phyloP scores from a whole-genome alignment of 2,888 invertebrate genomes.

The Lottia gigantea region DNA sequence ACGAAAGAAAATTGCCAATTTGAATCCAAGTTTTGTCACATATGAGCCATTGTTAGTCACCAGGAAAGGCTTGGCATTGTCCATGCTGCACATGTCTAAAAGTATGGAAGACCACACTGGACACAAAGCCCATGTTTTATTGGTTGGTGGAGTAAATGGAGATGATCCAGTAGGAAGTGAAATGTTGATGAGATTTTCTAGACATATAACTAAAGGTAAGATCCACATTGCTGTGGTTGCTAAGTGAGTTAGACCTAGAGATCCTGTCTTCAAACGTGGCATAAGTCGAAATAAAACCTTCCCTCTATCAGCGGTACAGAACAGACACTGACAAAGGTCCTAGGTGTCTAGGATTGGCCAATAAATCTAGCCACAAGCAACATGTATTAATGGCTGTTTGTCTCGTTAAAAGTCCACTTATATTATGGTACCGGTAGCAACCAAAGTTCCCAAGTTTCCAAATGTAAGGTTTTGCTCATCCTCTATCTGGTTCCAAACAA shows the following conservation, averaged over 20 bases:
- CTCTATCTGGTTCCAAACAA: too few relatives aligned
- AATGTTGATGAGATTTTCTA: slow-evolving; percentile 73
- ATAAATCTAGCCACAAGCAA: neutral
- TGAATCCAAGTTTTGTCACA: slow-evolving; percentile 27
- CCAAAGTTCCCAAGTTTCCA: too few relatives aligned
- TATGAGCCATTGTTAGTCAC: slow-evolving; percentile 37
- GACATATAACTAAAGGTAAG: slow-evolving; percentile 76
- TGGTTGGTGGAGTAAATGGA: slow-evolving; percentile 78
- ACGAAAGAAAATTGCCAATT: slow-evolving; percentile 33
- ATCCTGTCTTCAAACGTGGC: too few relatives aligned
- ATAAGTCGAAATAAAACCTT: too few relatives aligned
- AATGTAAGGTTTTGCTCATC: too few relatives aligned
- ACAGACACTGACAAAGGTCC: too few relatives aligned
- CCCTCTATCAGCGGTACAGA: too few relatives aligned
- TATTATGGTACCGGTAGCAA: too few relatives aligned
- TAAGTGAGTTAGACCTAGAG: too few relatives aligned
- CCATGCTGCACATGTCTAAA: slow-evolving; percentile 48
- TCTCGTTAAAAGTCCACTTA: too few relatives aligned
- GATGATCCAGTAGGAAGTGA: slow-evolving; percentile 63
- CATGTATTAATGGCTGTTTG: neutral
- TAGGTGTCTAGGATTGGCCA: too few relatives aligned
- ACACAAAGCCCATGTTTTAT: slow-evolving; percentile 81
- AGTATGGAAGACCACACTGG: slow-evolving; percentile 35
- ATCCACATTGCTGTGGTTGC: too few relatives aligned
- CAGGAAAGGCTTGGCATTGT: slow-evolving; percentile 35